Evolutionary conservation across 92 coral and sea anemone species (phyloP).

Genomic region (Zoanthus gigantus): DNA sequence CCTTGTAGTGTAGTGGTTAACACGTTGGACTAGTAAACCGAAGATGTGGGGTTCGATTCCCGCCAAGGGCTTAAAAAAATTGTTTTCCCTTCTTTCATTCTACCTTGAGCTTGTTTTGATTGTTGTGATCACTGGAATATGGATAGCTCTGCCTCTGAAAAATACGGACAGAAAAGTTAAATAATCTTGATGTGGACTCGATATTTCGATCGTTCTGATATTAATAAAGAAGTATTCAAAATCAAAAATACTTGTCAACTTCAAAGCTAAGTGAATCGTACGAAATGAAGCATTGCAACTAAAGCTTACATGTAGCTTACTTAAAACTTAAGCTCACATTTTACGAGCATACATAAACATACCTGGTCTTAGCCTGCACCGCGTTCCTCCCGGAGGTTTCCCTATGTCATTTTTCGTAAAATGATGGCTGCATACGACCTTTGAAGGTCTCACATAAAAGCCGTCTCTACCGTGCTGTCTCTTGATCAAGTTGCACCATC

Average conservation of each 20-base stretch:
- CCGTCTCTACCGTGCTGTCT: no score
- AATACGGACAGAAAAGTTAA: background rate
- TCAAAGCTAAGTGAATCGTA: background rate
- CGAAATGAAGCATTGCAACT: background rate
- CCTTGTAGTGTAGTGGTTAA: no score
- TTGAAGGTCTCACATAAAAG: no score
- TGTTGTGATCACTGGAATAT: background rate
- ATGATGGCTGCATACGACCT: no score
- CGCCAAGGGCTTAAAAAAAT: no score
- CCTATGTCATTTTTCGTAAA: no score
- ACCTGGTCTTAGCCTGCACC: background rate
- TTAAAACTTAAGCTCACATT: background rate
- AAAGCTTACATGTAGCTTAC: no score
- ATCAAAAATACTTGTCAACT: background rate
- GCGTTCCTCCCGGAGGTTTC: slow-evolving; percentile 5
- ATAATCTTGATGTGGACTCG: background rate
- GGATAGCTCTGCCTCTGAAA: background rate
- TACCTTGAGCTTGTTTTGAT: background rate
- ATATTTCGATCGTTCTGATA: background rate
- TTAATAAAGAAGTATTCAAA: background rate
- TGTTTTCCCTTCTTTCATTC: no score
- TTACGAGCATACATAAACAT: background rate
- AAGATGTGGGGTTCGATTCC: no score
- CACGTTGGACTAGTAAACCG: no score
- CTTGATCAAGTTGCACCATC: no score